Evolutionary conservation across 2,797 vertebrate species (phyloP).

Genomic region (Gymnoscopelus braueri): DNA sequence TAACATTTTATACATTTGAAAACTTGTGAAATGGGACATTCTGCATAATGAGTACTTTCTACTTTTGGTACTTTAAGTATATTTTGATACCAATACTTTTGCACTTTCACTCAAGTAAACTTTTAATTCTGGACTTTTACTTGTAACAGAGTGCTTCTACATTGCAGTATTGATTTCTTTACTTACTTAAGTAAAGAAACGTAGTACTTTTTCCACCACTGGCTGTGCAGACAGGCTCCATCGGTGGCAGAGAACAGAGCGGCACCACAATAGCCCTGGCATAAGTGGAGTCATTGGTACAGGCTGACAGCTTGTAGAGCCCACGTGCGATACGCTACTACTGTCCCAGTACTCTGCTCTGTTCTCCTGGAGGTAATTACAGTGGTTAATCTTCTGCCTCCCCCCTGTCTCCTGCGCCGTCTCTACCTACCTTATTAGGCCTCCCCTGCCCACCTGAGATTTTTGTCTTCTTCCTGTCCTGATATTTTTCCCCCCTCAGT

Average conservation of each 20-base stretch:
- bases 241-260: conserved; percentile 31
- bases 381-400: conserved; percentile 78
- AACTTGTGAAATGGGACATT: no score
- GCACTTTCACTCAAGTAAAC: no score
- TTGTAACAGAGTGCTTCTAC: no score
- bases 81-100: no score
- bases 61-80: no score
- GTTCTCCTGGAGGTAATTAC: conserved; percentile 71
- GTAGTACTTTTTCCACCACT: no score
- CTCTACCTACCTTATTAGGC: conserved; percentile 74
- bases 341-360: conserved; percentile 59
- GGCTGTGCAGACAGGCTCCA: not conserved
- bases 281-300: conserved; percentile 53
- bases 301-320: conserved; percentile 54
- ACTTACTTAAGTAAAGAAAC: no score
- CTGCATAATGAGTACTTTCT: no score
- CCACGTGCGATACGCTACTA: conserved; percentile 48
- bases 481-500: conserved; percentile 54
- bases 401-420: conserved; percentile 65
- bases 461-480: conserved; percentile 67
- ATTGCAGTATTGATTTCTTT: no score
- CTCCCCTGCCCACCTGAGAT: conserved; percentile 72
- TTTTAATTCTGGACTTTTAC: no score
- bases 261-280: conserved; percentile 34
- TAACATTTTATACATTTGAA: no score